phyloP scores from a whole-genome alignment of 2,113 vertebrate genomes.

The Cephalophus harveyi region DNA sequence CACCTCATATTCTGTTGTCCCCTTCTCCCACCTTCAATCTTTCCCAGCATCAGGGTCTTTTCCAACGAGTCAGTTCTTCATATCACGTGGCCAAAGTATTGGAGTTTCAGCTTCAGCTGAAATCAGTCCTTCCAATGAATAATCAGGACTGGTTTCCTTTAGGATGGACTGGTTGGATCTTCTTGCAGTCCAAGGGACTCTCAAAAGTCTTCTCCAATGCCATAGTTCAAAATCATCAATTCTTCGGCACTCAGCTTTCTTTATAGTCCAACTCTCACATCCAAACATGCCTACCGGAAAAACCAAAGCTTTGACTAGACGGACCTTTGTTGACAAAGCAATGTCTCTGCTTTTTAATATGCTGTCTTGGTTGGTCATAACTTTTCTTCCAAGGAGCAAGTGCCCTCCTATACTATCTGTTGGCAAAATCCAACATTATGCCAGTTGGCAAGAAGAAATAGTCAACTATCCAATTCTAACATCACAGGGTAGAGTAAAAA shows the following conservation, averaged over 20 bases:
- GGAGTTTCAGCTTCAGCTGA: background rate
- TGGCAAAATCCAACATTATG: background rate
- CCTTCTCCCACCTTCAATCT: background rate
- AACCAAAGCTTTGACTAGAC: background rate
- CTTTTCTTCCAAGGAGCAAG: background rate
- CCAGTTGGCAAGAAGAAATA: background rate
- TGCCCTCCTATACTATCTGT: background rate
- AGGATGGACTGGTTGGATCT: background rate
- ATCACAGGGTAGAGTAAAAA: background rate
- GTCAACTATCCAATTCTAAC: background rate
- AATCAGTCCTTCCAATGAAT: too few species aligned
- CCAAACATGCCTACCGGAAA: background rate
- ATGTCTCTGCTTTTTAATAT: background rate
- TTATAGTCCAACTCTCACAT: background rate
- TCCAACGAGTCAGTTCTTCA: background rate
- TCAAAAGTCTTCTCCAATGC: background rate
- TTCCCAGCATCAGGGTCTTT: background rate
- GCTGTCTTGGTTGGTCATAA: background rate
- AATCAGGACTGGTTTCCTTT: background rate
- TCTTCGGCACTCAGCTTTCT: background rate
- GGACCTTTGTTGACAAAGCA: background rate
- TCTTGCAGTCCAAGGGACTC: background rate
- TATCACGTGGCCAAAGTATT: background rate
- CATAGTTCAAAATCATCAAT: background rate
- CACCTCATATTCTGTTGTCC: background rate